phyloP scores from a whole-genome alignment of 2,888 invertebrate genomes.

The Hypercompe scribonia region DNA sequence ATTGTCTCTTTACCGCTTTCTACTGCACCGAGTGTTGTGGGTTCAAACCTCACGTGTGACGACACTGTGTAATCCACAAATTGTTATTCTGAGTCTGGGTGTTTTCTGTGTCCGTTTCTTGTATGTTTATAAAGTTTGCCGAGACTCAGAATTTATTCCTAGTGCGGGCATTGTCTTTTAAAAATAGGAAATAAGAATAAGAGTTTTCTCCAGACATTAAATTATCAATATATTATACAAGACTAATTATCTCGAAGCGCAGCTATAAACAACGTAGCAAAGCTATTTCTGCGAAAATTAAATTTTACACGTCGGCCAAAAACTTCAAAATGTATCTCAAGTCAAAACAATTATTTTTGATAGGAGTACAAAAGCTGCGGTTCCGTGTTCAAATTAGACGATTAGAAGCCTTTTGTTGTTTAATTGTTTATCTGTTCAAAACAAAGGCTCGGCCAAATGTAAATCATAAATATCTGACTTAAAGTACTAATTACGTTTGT shows the following conservation, averaged over 20 bases:
- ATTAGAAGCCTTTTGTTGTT: constrained; percentile 69
- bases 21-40: no score
- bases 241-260: background rate
- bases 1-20: no score
- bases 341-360: constrained; percentile 51
- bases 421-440: constrained; percentile 68
- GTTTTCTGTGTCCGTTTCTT: no score
- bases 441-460: constrained; percentile 53
- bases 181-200: no score
- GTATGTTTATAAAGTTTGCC: no score
- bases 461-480: constrained; percentile 65
- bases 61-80: no score
- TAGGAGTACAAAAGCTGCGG: constrained; percentile 54
- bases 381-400: constrained; percentile 68
- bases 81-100: no score
- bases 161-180: no score
- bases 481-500: constrained; percentile 57
- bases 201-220: background rate
- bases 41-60: no score
- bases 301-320: constrained; percentile 8
- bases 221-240: background rate
- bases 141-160: no score
- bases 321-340: constrained; percentile 47
- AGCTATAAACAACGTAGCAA: background rate
- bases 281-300: background rate